Percentiles rank a stretch among this genome's conserved stretches.
Conservation (phyloP, 2,888 invertebrate species). For the Ochropleura plecta region DNA sequence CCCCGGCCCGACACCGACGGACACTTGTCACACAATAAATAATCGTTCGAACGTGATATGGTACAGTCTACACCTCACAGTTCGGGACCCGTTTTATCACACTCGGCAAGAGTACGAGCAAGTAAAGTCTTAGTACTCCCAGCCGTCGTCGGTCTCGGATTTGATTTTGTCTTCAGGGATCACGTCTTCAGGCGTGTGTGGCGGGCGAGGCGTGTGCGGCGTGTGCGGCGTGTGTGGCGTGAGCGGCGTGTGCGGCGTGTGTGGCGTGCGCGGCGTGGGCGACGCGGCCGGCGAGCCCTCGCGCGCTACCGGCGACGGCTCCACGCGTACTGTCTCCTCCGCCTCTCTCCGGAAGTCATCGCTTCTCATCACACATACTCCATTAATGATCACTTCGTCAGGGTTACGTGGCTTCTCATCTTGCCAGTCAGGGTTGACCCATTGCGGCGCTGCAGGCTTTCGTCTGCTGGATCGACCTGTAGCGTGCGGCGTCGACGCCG, state of each 20-base stretch:
- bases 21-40: slow-evolving; percentile 70
- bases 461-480: slow-evolving; percentile 92
- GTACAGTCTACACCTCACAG: slow-evolving; percentile 66
- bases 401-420: slow-evolving; percentile 91
- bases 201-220: slow-evolving; percentile 70
- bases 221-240: slow-evolving; percentile 72
- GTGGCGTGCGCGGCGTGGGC: slow-evolving; percentile 78
- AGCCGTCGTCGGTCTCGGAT: slow-evolving; percentile 91
- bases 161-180: slow-evolving; percentile 89
- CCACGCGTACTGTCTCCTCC: slow-evolving; percentile 94
- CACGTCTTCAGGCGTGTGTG: slow-evolving; percentile 77
- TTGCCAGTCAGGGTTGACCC: slow-evolving; percentile 99
- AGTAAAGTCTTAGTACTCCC: slow-evolving; percentile 89
- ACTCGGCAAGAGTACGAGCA: slow-evolving; percentile 61
- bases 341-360: slow-evolving; percentile 93
- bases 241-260: slow-evolving; percentile 70
- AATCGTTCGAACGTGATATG: slow-evolving; percentile 70
- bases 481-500: slow-evolving; percentile 83
- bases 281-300: slow-evolving; percentile 80
- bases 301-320: slow-evolving; percentile 93
- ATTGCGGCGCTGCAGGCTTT: slow-evolving; percentile 99
- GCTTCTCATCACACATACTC: slow-evolving; percentile 97
- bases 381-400: slow-evolving; percentile 97
- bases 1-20: slow-evolving; percentile 54
- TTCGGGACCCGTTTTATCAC: slow-evolving; percentile 74